phyloP scores from a whole-genome alignment of 2,797 vertebrate species.

The Tangara arthus region DNA sequence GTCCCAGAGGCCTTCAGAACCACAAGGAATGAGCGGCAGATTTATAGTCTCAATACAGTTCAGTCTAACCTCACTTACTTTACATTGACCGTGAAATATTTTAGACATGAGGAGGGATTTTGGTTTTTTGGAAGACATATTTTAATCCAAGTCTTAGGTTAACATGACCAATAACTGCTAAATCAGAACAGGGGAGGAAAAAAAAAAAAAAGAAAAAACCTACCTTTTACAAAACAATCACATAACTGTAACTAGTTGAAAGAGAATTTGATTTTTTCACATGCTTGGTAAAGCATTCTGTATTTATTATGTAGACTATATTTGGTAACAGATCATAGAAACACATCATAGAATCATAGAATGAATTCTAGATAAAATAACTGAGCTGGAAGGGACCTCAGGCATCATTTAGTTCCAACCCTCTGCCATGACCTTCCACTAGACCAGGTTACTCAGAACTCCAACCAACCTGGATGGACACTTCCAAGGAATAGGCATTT shows the following conservation, averaged over 20 bases:
- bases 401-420: not conserved
- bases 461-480: not conserved
- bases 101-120: not conserved
- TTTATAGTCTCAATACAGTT: not conserved
- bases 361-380: not conserved
- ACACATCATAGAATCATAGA: not conserved
- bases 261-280: not conserved
- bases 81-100: not conserved
- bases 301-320: not conserved
- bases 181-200: not conserved
- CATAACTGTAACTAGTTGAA: not conserved
- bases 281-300: not conserved
- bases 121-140: not conserved
- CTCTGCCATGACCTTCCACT: not conserved
- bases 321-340: not conserved
- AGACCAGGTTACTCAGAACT: not conserved
- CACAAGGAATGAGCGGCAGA: not conserved
- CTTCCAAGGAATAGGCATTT: not conserved
- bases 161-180: not conserved
- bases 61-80: not conserved
- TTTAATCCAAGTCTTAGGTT: not conserved
- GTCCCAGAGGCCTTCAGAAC: not conserved
- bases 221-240: not conserved
- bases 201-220: rapidly evolving
- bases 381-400: not conserved